Evolutionary conservation across 2,113 vertebrate species (phyloP), one percentile per base, ranked within the genome.

Genomic region (Podocnemis expansa): DNA sequence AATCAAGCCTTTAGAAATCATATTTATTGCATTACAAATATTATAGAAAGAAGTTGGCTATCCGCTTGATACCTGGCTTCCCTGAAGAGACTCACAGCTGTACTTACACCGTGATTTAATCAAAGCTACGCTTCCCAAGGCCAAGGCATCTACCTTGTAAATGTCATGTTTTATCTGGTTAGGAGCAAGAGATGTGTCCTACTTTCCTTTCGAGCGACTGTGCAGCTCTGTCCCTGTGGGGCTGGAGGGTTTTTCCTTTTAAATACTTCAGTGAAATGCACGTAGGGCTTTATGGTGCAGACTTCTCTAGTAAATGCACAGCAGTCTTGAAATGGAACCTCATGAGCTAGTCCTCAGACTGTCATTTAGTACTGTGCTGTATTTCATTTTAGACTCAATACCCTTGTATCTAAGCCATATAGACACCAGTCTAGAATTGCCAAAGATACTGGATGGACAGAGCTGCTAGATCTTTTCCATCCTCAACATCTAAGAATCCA

Each of bases 121-220:
- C 67, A 81, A 91, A 84, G 25, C 55, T 5, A 0, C 27, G 0
- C 12, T 38, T 47, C 70, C 10, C 85, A 29, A 84, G 86, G 91
- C 73, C 91, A 49, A 52, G 56, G 79, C 38, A 41, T 89, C 56
- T 76, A n/a, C 88, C 67, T 58, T 17, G 84, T 75, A 73, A 63
- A 2, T 21, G 56, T 54, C 93, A 7, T 34, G 73, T 88, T 87
- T 51, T 34, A 88, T 92, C 88, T 80, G 82, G 92, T 58, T 41
- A 8, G 3, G 94, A 93, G 82, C 85, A 84, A 9, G 5, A 89
- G 92, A 92, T 1, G 49, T 89, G 96, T 63, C 91, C 93, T 91
- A 4, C 58, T 95, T 94, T 94, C 81, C 88, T 73, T 67, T 87
- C 8, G 10, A 4, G 31, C 56, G 60, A 56, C 81, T 21, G 8